Evolutionary conservation across 53 echinoderm and acorn worm species (phyloP).

Genomic region (Glandiceps talaboti): DNA sequence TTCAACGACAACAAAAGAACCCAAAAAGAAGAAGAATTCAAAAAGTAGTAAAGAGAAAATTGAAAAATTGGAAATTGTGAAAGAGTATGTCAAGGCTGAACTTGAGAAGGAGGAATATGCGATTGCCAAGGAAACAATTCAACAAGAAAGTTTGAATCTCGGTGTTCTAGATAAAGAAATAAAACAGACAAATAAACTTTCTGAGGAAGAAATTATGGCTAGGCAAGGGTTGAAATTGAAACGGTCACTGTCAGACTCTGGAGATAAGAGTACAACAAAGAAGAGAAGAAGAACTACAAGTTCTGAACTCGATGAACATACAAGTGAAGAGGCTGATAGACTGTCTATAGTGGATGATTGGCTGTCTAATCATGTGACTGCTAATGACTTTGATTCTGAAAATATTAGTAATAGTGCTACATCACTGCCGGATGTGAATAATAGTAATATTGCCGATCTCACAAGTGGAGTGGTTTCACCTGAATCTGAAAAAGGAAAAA

Average conservation of each 20-base stretch:
- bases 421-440: not conserved
- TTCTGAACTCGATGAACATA: not conserved
- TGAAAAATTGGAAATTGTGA: constrained; percentile 11
- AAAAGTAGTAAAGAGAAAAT: constrained; percentile 6
- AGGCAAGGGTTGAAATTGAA: not conserved
- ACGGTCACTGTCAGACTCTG: not conserved
- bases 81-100: not conserved
- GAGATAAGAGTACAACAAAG: not conserved
- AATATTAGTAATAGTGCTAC: not conserved
- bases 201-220: constrained; percentile 11
- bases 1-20: constrained; percentile 26
- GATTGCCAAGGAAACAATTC: not conserved
- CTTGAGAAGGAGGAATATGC: not conserved
- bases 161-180: too few species aligned
- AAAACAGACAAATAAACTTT: not conserved
- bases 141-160: not conserved
- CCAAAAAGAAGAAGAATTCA: constrained; percentile 26
- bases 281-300: not conserved
- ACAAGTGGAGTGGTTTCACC: not conserved
- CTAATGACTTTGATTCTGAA: not conserved
- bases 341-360: not conserved
- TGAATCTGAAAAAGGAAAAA: not conserved
- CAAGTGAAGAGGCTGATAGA: not conserved
- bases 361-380: not conserved
- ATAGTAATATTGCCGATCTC: not conserved